Percentiles rank a stretch among this genome's conserved stretches.
Conservation (phyloP, 2,888 invertebrate species). For the Alviniconcha strummeri region DNA sequence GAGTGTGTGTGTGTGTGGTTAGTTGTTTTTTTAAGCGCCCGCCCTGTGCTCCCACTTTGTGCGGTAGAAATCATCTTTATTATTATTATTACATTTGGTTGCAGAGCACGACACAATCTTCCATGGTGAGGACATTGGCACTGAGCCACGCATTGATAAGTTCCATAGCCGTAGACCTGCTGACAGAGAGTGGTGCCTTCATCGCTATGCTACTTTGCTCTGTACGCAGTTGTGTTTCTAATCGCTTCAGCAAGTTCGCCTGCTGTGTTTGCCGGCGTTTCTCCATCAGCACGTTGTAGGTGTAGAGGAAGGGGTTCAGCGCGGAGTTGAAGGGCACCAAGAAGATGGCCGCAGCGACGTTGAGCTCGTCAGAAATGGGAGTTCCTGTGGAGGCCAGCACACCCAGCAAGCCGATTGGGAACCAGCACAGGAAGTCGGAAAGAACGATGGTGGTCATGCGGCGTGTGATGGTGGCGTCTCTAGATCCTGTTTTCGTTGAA, state of each 20-base stretch:
- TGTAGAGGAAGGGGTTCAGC: slow-evolving; percentile 17
- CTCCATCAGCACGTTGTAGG: slow-evolving; percentile 17
- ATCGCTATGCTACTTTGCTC: no score
- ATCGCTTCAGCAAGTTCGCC: background rate
- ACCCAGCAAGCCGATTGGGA: slow-evolving; percentile 9
- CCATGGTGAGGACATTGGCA: no score
- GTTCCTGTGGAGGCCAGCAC: slow-evolving; percentile 4
- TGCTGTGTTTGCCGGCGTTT: background rate
- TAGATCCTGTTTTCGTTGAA: background rate
- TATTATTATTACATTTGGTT: no score
- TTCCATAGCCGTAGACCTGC: no score
- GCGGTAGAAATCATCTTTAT: no score
- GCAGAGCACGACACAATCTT: no score
- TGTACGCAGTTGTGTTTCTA: background rate
- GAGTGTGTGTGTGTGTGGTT: no score
- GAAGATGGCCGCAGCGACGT: background rate
- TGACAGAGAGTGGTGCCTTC: no score
- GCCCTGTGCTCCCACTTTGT: no score
- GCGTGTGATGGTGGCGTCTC: slow-evolving; percentile 6
- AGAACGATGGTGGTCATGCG: slow-evolving; percentile 19
- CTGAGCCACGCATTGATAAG: no score
- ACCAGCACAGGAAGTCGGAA: slow-evolving; percentile 20
- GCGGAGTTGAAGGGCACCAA: slow-evolving; percentile 16
- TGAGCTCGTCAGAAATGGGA: background rate
- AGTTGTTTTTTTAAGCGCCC: no score